Conservation (phyloP, 1,140 invertebrate species). For the Dolichoris vasculosae region DNA sequence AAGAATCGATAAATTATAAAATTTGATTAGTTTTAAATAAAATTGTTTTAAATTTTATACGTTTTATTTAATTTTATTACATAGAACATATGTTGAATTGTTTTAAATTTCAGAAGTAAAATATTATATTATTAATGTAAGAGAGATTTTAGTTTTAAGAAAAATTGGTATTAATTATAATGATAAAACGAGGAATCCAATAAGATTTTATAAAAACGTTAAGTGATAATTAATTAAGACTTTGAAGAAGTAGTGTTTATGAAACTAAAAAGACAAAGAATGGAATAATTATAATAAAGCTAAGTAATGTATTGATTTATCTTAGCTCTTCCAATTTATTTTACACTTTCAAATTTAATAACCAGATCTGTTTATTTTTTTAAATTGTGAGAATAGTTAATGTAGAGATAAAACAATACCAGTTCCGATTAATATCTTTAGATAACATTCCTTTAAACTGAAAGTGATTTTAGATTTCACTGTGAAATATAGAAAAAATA, state of each 20-base stretch:
- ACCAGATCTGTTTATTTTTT: background rate
- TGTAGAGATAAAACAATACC: background rate
- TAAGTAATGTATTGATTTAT: too few species aligned
- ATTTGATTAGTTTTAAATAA: too few species aligned
- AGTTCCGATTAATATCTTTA: too few species aligned
- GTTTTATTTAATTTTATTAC: too few species aligned
- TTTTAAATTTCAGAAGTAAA: too few species aligned
- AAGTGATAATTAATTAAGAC: background rate
- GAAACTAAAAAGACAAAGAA: background rate
- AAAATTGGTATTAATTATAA: too few species aligned
- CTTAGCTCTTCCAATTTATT: background rate
- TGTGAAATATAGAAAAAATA: background rate
- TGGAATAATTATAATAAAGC: background rate
- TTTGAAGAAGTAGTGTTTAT: background rate
- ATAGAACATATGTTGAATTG: too few species aligned
- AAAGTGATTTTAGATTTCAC: background rate
- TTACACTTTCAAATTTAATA: background rate
- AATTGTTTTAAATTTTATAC: too few species aligned
- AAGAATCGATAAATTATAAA: too few species aligned
- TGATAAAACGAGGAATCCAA: background rate
- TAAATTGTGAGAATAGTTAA: background rate
- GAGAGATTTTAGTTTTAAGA: too few species aligned
- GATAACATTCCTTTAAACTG: background rate
- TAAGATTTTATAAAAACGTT: background rate
- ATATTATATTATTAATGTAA: too few species aligned